phyloP scores from a whole-genome alignment of 2,797 vertebrate species.

The Platyrinchus mystaceus region DNA sequence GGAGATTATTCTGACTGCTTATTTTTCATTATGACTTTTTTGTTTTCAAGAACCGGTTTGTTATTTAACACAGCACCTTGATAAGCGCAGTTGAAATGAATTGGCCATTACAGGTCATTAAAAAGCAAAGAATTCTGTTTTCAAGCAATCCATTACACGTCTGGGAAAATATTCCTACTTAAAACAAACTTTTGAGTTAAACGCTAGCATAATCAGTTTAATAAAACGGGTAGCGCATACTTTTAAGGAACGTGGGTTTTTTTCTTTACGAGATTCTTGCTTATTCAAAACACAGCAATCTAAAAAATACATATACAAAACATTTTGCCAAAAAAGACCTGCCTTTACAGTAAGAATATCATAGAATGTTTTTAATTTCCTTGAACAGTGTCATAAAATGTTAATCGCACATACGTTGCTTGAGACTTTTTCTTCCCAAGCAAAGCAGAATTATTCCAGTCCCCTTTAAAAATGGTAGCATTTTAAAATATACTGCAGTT shows the following conservation, averaged over 20 bases:
- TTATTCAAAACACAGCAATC: slow-evolving; percentile 68
- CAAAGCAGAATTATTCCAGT: slow-evolving; percentile 47
- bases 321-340: slow-evolving; percentile 57
- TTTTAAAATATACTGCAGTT: slow-evolving; percentile 60
- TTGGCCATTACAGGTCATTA: slow-evolving; percentile 68
- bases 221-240: slow-evolving; percentile 47
- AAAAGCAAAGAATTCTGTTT: slow-evolving; percentile 66
- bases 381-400: slow-evolving; percentile 65
- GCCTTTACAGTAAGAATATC: slow-evolving; percentile 64
- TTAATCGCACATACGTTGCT: slow-evolving; percentile 14
- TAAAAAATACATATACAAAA: slow-evolving; percentile 50
- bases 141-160: slow-evolving; percentile 62
- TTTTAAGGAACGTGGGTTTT: slow-evolving; percentile 47
- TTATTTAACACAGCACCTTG: slow-evolving; percentile 72
- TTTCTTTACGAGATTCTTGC: slow-evolving; percentile 71
- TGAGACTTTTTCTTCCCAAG: slow-evolving; percentile 42
- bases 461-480: slow-evolving; percentile 22
- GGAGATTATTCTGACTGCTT: slow-evolving; percentile 71
- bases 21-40: slow-evolving; percentile 71
- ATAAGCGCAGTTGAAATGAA: slow-evolving; percentile 58
- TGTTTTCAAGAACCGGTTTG: slow-evolving; percentile 65
- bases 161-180: slow-evolving; percentile 62
- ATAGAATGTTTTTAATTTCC: slow-evolving; percentile 71
- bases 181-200: slow-evolving; percentile 41
- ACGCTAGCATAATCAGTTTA: slow-evolving; percentile 59